Conservation (phyloP, 2,888 invertebrate species). For the Scelioninae gen. 1 region DNA sequence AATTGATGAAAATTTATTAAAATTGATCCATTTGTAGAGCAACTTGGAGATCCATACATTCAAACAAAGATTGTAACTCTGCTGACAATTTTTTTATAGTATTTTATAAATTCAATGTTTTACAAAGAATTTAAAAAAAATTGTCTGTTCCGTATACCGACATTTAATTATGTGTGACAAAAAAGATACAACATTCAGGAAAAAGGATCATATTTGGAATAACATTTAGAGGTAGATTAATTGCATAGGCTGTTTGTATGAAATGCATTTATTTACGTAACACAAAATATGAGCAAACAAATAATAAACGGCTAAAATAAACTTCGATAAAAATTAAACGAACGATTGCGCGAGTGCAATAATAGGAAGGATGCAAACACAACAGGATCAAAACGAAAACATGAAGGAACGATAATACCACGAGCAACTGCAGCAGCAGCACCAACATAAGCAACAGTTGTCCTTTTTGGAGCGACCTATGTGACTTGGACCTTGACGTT, state of each 20-base stretch:
- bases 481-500: constrained; percentile 85
- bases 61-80: no score
- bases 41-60: no score
- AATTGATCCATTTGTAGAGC: no score
- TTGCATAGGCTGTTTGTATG: constrained; percentile 42
- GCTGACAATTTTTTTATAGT: no score
- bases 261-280: constrained; percentile 54
- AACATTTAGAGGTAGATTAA: constrained; percentile 47
- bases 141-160: no score
- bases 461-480: constrained; percentile 86
- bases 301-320: constrained; percentile 51
- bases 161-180: no score
- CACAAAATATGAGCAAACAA: constrained; percentile 36
- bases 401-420: constrained; percentile 84
- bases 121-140: no score
- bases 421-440: constrained; percentile 87
- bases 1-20: no score
- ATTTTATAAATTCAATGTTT: no score
- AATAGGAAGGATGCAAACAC: constrained; percentile 23
- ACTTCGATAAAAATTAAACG: constrained; percentile 31
- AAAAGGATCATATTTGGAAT: not conserved
- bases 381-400: constrained; percentile 33
- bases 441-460: constrained; percentile 87
- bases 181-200: no score
- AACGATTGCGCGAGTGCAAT: constrained; percentile 19